A percentile compares a stretch with the other conserved stretches of the same genome.
Evolutionary conservation across 2,797 vertebrate genomes (phyloP).

Genomic region (Martes flavigula): DNA sequence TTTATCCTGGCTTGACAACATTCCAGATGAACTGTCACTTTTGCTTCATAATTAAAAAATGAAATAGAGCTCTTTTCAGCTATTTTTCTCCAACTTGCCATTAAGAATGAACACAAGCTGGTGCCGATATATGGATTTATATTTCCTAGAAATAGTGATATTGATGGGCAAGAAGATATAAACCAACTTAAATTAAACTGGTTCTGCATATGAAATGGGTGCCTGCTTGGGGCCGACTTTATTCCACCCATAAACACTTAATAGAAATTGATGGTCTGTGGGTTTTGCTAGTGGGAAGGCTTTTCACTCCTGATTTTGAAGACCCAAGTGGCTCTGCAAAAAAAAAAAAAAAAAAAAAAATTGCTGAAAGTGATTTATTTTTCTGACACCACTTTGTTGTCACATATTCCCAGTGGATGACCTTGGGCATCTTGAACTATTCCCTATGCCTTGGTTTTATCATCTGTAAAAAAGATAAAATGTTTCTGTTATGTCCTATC

Average conservation of each 20-base stretch:
- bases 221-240: constrained; percentile 36
- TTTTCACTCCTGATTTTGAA: background rate
- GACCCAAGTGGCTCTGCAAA: background rate
- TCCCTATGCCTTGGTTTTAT: background rate
- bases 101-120: constrained; percentile 43
- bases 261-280: background rate
- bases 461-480: background rate
- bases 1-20: constrained; percentile 54
- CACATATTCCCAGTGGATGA: background rate
- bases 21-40: constrained; percentile 58
- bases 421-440: background rate
- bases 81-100: constrained; percentile 21
- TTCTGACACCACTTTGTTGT: background rate
- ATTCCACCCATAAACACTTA: constrained; percentile 34
- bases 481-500: background rate
- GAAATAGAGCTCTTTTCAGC: constrained; percentile 52
- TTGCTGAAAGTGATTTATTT: background rate
- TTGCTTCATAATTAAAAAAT: constrained; percentile 76
- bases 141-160: constrained; percentile 52
- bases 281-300: constrained; percentile 23
- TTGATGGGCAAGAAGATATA: constrained; percentile 47
- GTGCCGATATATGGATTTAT: constrained; percentile 26
- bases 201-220: background rate
- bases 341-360: background rate
- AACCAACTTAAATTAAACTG: constrained; percentile 48